Percentiles rank a stretch among this genome's conserved stretches.
These are phyloP conservation scores for Sebastes kiyomatsui DNA, from an alignment of 2,797 vertebrate genomes.

Conservation along the genomic window DNA sequence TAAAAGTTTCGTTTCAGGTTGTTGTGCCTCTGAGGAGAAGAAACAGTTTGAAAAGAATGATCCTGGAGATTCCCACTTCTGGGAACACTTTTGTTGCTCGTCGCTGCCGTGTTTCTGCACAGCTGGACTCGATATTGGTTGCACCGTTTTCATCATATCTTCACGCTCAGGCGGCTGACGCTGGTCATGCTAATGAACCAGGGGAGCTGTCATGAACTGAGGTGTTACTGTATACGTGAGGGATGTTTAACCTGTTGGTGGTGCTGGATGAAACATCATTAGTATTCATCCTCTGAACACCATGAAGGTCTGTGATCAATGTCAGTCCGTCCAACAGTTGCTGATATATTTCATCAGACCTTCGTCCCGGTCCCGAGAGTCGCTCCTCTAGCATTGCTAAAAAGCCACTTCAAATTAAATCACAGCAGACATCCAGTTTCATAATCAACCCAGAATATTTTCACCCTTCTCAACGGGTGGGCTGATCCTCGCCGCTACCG, in stretches of 20 bases:
- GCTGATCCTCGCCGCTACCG: no score
- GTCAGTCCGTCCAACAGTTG: neutral
- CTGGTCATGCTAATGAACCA: neutral
- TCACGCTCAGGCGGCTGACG: neutral
- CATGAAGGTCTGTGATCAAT: neutral
- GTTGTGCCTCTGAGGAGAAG: conserved; percentile 26
- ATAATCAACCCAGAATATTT: no score
- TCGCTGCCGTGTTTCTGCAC: neutral
- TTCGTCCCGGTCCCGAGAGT: neutral
- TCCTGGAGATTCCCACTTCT: neutral
- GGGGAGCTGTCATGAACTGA: neutral
- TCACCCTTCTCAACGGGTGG: no score
- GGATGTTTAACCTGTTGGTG: neutral
- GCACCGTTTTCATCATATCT: neutral
- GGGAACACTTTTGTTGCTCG: conserved; percentile 1
- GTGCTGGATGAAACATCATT: neutral
- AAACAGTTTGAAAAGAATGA: neutral
- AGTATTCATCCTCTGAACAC: neutral
- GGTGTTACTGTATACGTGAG: no score
- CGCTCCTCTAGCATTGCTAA: neutral
- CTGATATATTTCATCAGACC: neutral
- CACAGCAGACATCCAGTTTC: no score
- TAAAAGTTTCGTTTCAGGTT: conserved; percentile 34
- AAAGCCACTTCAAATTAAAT: neutral
- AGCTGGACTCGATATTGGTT: neutral